A percentile compares a stretch with the other conserved stretches of the same genome.
These are phyloP conservation scores for Apomyelois bistriatella DNA, from an alignment of 2,888 invertebrate species.

Conservation along the genomic window DNA sequence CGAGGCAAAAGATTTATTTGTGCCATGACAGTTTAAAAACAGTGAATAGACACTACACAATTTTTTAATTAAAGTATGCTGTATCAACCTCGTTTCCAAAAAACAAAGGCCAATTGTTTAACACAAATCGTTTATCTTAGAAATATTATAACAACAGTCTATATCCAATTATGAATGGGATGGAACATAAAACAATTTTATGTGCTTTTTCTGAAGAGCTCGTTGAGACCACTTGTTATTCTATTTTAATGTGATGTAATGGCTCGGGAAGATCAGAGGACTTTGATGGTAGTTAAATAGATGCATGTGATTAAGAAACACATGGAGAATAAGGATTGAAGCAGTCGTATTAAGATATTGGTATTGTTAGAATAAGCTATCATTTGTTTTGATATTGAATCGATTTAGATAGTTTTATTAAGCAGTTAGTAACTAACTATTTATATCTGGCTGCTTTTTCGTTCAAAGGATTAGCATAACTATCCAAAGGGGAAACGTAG, in stretches of 20 bases:
- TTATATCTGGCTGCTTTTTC: too few relatives aligned
- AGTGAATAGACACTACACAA: background rate
- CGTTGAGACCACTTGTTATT: slow-evolving; percentile 13
- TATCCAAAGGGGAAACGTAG: too few relatives aligned
- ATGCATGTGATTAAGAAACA: background rate
- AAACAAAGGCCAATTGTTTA: slow-evolving; percentile 6
- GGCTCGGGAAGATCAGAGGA: background rate
- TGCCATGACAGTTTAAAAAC: background rate
- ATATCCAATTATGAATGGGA: slow-evolving; percentile 2
- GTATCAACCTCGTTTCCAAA: background rate
- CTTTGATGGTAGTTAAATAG: background rate
- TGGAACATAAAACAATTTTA: background rate
- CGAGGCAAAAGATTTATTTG: too few relatives aligned
- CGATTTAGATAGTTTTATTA: too few relatives aligned
- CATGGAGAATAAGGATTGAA: too few relatives aligned
- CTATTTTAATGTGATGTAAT: slow-evolving; percentile 13
- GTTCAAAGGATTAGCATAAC: too few relatives aligned
- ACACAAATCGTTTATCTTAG: background rate
- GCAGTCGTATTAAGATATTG: too few relatives aligned
- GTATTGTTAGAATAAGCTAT: too few relatives aligned
- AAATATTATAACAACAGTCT: slow-evolving; percentile 10
- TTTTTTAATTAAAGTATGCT: background rate
- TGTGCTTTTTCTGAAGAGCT: background rate
- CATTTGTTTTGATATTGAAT: too few relatives aligned
- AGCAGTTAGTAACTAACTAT: too few relatives aligned